Base-by-base conservation (phyloP, 2,113 vertebrate genomes). In the Ramphastos sulfuratus region DNA sequence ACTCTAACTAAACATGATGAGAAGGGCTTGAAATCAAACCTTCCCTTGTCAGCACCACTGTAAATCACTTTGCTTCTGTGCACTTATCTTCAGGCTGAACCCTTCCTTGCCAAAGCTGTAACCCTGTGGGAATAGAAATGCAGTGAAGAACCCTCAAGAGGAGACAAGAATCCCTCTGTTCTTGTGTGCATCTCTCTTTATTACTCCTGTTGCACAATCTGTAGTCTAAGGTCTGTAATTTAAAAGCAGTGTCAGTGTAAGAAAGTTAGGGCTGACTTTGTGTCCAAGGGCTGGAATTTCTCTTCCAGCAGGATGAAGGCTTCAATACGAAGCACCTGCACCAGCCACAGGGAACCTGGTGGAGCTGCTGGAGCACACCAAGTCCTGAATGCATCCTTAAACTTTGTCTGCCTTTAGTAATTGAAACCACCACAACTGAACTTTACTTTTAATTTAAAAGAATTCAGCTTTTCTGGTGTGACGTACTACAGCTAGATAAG, bases 61-160 rank as follows among this genome's bases (percentile, higher is more conserved):
- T 65, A 76, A 94, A 92, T 92, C 83, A 55, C 31, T 42, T 67
- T 70, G 42, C 37, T 96, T 10, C 74, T 5, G 4, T 74, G 70
- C 39, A 10, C 50, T 83, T 8, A 1, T 66, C 69, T 52, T 56
- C 59, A 71, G 67, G n/a, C 55, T 2, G 2, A 63, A 48, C 28
- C 0, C 0, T 30, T 79, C 55, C 58, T 37, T 85, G 81, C 73
- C 70, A 67, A 85, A 42, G 39, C 82, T 80, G 55, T 19, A 46
- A 17, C 25, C 14, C 52, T 24, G 15, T 0, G 1, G 60, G 56
- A 55, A 48, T 5, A 23, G 63, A 93, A 91, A 85, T 1, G 8
- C 50, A 67, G 7, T 0, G 2, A 5, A 77, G 25, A 74, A 81
- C 25, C 56, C 52, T 71, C 58, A 69, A 65, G 73, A 71, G 39